Base-by-base conservation (phyloP, 2,888 invertebrate species). In the Hesperia comma region DNA sequence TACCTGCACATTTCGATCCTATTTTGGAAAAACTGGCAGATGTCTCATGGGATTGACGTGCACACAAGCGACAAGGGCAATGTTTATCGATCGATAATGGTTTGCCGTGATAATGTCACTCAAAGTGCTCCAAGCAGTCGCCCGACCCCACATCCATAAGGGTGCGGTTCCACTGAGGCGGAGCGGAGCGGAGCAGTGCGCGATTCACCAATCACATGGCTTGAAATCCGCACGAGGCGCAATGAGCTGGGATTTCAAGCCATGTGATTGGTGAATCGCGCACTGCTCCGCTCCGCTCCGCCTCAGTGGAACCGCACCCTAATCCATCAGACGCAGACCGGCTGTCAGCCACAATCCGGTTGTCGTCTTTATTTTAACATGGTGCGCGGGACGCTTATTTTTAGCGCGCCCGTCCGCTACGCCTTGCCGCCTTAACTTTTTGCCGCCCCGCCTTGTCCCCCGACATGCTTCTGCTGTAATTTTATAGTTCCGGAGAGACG, bases 401-500 rank as follows among this genome's bases (percentile, higher is more conserved):
- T 86, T 84, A 87, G 82, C 81, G 71, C 72, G 63, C 62, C 71
- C 72, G 75, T 77, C 78, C 77, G 75, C 81, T 83, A 79, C 77
- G 76, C n/a, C n/a, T n/a, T n/a, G 75, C 74, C 68, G 75, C n/a
- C n/a, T n/a, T n/a, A 75, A 74, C 77, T 87, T 87, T 88, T 86
- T 84, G 80, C 78, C 62, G 61, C 71, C 76, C 71, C 72, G 32
- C 12, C 51, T 32, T 74, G 74, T 76, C 71, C 72, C 68, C 74
- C 77, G 74, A 78, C 80, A 82, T 83, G 77, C 79, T 79, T 75
- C 74, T 73, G 76, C 73, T 70, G 83, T 85, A 87, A 86, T 87
- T 88, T 87, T 84, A 87, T 86, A 85, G 88, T 87, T 88, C 87
- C 86, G 86, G 84, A 82, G 85, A 88, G 87, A 82, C 84, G 73